These are phyloP conservation scores for Pangasianodon hypophthalmus DNA, from an alignment of 2,113 vertebrate genomes.

Conservation along the genomic window DNA sequence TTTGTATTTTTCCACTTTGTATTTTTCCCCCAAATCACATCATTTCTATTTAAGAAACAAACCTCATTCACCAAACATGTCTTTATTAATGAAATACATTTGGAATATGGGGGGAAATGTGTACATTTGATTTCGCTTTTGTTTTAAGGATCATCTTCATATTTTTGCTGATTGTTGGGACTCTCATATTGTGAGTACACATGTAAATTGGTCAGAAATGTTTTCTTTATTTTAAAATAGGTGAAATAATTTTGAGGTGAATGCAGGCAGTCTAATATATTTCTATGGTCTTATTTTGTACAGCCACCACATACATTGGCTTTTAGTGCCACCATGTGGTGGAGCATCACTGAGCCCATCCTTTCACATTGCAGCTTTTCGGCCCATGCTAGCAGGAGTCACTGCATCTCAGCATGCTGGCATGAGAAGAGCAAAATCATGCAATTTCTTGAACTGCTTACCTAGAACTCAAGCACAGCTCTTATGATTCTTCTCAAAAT, in stretches of 20 bases:
- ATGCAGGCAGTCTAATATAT: not conserved
- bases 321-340: not conserved
- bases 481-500: not conserved
- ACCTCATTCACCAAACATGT: not conserved
- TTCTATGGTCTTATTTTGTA: not conserved
- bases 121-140: not conserved
- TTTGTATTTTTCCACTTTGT: no score
- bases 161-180: not conserved
- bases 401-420: not conserved
- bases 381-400: not conserved
- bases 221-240: no score
- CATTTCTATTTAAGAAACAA: not conserved
- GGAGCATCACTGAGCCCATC: not conserved
- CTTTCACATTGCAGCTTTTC: not conserved
- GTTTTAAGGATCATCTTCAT: not conserved
- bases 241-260: no score
- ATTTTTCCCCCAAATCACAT: no score
- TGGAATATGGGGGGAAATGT: not conserved
- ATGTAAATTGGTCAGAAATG: not conserved
- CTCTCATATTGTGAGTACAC: not conserved
- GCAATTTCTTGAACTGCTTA: not conserved
- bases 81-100: not conserved
- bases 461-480: slow-evolving; percentile 7
- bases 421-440: not conserved
- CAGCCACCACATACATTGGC: not conserved